Evolutionary conservation across 2,113 vertebrate genomes (phyloP).

Genomic region (Python bivittatus): DNA sequence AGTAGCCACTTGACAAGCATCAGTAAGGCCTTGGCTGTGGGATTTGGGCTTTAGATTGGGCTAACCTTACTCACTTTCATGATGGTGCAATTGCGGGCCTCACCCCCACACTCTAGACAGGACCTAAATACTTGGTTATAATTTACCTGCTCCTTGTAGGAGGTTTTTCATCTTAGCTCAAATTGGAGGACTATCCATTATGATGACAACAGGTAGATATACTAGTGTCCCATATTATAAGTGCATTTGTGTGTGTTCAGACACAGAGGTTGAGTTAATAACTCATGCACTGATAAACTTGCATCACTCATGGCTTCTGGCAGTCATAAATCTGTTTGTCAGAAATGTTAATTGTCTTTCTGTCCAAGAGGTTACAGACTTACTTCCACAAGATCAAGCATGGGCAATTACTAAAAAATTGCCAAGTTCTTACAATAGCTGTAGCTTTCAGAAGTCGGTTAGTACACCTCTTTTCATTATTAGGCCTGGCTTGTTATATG

Average conservation of each 20-base stretch:
- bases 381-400: background rate
- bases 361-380: background rate
- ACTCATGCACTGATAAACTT: background rate
- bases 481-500: background rate
- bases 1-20: background rate
- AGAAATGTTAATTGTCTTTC: background rate
- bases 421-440: background rate
- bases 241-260: background rate
- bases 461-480: background rate
- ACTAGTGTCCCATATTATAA: background rate
- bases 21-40: background rate
- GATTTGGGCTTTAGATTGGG: background rate
- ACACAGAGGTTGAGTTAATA: background rate
- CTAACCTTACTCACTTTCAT: background rate
- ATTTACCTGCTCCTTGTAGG: background rate
- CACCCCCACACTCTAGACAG: background rate
- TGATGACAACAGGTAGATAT: background rate
- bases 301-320: background rate
- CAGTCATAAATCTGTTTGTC: background rate
- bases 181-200: background rate
- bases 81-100: background rate
- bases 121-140: background rate
- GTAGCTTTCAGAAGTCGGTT: background rate
- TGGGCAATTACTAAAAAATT: background rate
- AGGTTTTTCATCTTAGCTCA: background rate